Percentiles rank a stretch among this genome's conserved stretches.
These are phyloP conservation scores for Bombus vancouverensis DNA, from an alignment of 1,140 invertebrate genomes.

Conservation along the genomic window DNA sequence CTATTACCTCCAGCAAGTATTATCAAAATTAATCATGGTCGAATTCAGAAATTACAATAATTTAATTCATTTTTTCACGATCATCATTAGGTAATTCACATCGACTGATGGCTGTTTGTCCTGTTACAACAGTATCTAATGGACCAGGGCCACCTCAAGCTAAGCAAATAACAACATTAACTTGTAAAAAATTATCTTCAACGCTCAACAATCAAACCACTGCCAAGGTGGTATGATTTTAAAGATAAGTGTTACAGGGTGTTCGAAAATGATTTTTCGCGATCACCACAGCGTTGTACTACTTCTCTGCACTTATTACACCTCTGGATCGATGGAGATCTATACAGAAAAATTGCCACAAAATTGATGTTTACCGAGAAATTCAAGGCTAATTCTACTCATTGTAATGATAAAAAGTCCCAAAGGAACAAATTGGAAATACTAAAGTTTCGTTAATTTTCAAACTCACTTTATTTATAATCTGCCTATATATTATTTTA, in stretches of 20 bases:
- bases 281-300: too few species aligned
- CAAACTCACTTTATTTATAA: too few species aligned
- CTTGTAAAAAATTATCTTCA: conserved; percentile 70
- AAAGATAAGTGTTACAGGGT: background rate
- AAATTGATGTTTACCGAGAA: too few species aligned
- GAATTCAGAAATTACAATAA: background rate
- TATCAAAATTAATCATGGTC: background rate
- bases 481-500: too few species aligned
- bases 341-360: too few species aligned
- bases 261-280: too few species aligned
- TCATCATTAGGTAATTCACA: conserved; percentile 57
- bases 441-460: too few species aligned
- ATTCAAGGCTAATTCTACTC: too few species aligned
- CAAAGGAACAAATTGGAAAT: too few species aligned
- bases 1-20: conserved; percentile 57
- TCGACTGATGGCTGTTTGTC: conserved; percentile 57
- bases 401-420: too few species aligned
- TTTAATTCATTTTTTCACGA: background rate
- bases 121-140: conserved; percentile 65
- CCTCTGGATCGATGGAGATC: too few species aligned
- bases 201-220: conserved; percentile 70
- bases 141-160: conserved; percentile 72
- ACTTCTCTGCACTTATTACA: too few species aligned
- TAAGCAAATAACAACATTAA: conserved; percentile 54
- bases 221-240: conserved; percentile 71